Evolutionary conservation across 2,888 invertebrate species (phyloP).

Genomic region (Boloria selene): DNA sequence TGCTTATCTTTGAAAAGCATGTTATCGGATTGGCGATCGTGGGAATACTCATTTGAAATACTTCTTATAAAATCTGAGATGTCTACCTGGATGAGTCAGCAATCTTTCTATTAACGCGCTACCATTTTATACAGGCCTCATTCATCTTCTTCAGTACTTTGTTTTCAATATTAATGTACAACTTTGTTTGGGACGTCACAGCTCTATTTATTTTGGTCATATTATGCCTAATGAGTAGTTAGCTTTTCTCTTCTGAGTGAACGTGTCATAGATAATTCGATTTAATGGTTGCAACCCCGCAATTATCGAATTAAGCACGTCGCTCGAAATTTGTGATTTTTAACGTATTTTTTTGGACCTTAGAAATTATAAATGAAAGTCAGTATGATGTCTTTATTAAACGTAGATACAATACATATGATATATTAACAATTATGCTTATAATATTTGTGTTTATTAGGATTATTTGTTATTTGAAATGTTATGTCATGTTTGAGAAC

Average conservation of each 20-base stretch:
- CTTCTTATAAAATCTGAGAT: conserved; percentile 58
- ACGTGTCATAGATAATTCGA: conserved; percentile 80
- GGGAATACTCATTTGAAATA: conserved; percentile 63
- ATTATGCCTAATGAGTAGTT: conserved; percentile 72
- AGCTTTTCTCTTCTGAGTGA: conserved; percentile 73
- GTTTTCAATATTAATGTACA: conserved; percentile 12
- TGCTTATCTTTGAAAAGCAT: conserved; percentile 42
- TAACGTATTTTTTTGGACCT: conserved; percentile 13
- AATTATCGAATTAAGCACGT: conserved; percentile 76
- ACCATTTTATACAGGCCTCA: conserved; percentile 48
- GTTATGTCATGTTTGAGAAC: no score
- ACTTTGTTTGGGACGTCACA: conserved; percentile 20
- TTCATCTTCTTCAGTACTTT: conserved; percentile 21
- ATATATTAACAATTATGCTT: no score
- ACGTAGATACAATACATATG: not conserved
- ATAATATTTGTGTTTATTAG: no score
- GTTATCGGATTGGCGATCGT: conserved; percentile 78
- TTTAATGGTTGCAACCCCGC: conserved; percentile 71
- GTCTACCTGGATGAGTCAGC: conserved; percentile 65
- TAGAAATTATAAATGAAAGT: not conserved
- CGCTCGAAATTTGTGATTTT: conserved; percentile 24
- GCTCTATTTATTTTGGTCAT: conserved; percentile 53
- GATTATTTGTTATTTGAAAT: no score
- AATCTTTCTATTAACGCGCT: conserved; percentile 55
- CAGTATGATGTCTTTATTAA: not conserved